Percentiles rank a stretch among this genome's conserved stretches.
phyloP scores from a whole-genome alignment of 2,113 vertebrate genomes.

The Nymphicus hollandicus region DNA sequence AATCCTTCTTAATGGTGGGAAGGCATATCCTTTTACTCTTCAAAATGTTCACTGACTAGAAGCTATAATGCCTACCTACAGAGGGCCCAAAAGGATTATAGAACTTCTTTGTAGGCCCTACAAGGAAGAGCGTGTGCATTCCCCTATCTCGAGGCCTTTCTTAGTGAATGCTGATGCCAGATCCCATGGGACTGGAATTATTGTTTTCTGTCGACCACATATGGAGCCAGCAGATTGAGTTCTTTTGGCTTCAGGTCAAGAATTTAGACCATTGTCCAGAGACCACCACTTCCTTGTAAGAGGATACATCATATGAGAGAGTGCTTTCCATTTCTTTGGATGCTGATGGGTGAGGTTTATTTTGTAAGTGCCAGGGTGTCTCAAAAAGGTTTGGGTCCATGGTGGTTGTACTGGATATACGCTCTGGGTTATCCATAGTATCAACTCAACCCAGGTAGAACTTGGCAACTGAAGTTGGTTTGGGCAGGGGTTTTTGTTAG shows the following conservation, averaged over 20 bases:
- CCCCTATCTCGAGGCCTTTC: background rate
- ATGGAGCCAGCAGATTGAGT: background rate
- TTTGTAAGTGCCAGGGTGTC: background rate
- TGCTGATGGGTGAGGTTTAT: background rate
- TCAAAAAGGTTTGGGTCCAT: background rate
- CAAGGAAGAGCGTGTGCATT: background rate
- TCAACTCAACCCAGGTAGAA: background rate
- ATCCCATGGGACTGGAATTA: background rate
- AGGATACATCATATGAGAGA: background rate
- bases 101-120: background rate
- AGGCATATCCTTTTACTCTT: background rate
- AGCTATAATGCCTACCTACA: background rate
- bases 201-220: background rate
- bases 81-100: background rate
- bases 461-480: background rate
- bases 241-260: background rate
- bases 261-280: background rate
- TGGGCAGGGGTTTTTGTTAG: background rate
- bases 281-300: background rate
- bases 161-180: background rate
- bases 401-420: rapidly evolving
- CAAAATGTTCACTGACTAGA: background rate
- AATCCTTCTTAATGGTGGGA: background rate
- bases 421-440: background rate
- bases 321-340: background rate